Conservation (phyloP, 1,140 invertebrate genomes). For the Danaus melanippus region DNA sequence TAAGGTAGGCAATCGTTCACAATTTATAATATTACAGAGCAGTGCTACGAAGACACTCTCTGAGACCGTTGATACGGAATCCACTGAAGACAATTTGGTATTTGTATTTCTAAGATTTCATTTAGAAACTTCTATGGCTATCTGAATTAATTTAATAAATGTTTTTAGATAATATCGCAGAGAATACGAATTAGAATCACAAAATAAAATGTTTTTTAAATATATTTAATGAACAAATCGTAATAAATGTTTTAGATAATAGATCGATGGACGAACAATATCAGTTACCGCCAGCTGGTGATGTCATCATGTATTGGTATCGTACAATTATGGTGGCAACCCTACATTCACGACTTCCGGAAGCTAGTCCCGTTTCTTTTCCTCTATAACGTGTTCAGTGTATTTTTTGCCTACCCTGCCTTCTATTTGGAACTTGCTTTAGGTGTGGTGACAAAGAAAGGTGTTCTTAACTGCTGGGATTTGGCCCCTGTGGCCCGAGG, state of each 20-base stretch:
- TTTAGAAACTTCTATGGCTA: no score
- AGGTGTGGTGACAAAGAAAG: slow-evolving; percentile 51
- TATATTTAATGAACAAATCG: neutral
- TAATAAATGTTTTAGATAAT: slow-evolving; percentile 24
- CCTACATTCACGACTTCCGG: slow-evolving; percentile 47
- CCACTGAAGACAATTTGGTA: slow-evolving; percentile 42
- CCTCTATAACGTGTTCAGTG: slow-evolving; percentile 52
- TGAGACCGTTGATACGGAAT: slow-evolving; percentile 29
- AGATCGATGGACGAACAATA: slow-evolving; percentile 61
- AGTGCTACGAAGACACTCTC: slow-evolving; percentile 36
- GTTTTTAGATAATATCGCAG: neutral
- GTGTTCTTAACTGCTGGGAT: slow-evolving; percentile 57
- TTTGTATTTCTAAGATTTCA: no score
- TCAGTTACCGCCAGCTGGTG: slow-evolving; percentile 55
- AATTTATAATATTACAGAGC: slow-evolving; percentile 28
- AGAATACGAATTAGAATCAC: no score
- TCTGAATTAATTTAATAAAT: slow-evolving; percentile 8
- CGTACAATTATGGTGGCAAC: slow-evolving; percentile 59
- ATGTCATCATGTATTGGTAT: slow-evolving; percentile 54
- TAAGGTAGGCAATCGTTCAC: no score
- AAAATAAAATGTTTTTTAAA: neutral
- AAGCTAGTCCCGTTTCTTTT: slow-evolving; percentile 50
- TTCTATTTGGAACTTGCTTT: slow-evolving; percentile 56
- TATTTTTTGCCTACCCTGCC: slow-evolving; percentile 47
- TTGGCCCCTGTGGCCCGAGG: slow-evolving; percentile 52